Percentiles rank a stretch among this genome's conserved stretches.
These are phyloP conservation scores for Carcharodon carcharias DNA, from an alignment of 2,797 vertebrate species.

Conservation along the genomic window DNA sequence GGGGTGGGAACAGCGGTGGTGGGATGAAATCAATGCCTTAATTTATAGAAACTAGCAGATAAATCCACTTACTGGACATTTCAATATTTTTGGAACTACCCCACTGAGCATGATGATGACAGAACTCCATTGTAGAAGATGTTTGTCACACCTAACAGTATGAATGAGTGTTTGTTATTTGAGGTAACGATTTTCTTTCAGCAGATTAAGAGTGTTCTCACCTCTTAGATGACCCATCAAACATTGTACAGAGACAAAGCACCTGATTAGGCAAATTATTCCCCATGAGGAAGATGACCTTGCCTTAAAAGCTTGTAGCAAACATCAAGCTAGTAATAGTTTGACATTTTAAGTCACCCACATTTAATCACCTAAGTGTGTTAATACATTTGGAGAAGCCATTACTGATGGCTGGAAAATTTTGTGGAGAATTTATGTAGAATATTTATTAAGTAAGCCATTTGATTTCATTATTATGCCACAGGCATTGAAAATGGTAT, in stretches of 20 bases:
- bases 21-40: neutral
- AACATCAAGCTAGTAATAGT: slow-evolving; percentile 50
- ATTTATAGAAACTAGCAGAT: neutral
- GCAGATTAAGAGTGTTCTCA: slow-evolving; percentile 34
- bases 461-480: slow-evolving; percentile 39
- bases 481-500: slow-evolving; percentile 36
- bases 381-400: slow-evolving; percentile 53
- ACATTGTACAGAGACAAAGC: slow-evolving; percentile 34
- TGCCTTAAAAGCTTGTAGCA: slow-evolving; percentile 37
- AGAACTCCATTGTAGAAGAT: neutral
- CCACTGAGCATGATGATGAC: neutral
- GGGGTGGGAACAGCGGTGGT: too few relatives aligned
- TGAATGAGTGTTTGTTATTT: slow-evolving; percentile 33
- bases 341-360: slow-evolving; percentile 63
- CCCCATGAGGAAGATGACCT: slow-evolving; percentile 38
- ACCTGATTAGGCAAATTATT: slow-evolving; percentile 38
- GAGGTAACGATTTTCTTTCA: slow-evolving; percentile 33
- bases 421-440: slow-evolving; percentile 38
- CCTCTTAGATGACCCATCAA: slow-evolving; percentile 33
- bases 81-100: neutral
- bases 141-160: neutral
- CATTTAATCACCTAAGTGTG: slow-evolving; percentile 57
- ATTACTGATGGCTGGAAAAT: slow-evolving; percentile 48
- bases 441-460: slow-evolving; percentile 38
- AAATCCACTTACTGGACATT: neutral